Percentiles rank a stretch among this genome's conserved stretches.
These are phyloP conservation scores for Phrynocephalus guinanensis DNA, from an alignment of 2,797 vertebrate genomes.

Conservation along the genomic window DNA sequence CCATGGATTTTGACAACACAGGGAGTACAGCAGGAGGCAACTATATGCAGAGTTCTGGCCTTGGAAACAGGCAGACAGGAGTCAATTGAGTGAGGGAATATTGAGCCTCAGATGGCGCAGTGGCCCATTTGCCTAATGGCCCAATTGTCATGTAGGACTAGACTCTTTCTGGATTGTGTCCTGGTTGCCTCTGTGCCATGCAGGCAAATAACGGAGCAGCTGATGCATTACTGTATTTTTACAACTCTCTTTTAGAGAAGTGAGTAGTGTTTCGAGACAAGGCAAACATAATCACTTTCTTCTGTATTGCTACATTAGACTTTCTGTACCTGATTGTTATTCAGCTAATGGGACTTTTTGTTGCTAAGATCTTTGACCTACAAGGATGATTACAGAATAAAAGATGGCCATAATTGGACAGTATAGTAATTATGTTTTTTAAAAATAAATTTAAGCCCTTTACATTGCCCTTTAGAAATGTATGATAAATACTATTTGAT, in stretches of 20 bases:
- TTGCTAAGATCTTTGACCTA: slow-evolving; percentile 23
- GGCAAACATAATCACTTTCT: slow-evolving; percentile 20
- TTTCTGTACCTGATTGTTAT: not conserved
- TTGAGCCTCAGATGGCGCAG: too few relatives aligned
- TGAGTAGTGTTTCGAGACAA: not conserved
- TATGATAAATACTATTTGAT: slow-evolving; percentile 29
- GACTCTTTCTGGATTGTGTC: not conserved
- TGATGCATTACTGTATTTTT: not conserved
- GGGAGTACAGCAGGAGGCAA: too few relatives aligned
- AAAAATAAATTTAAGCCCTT: slow-evolving; percentile 26
- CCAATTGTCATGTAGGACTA: not conserved
- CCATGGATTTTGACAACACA: too few relatives aligned
- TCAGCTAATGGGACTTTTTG: not conserved
- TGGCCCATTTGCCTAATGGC: too few relatives aligned
- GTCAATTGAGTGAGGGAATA: too few relatives aligned
- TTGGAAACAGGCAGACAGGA: too few relatives aligned
- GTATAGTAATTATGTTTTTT: slow-evolving; percentile 22
- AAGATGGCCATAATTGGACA: not conserved
- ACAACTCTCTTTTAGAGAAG: not conserved
- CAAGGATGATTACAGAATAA: not conserved
- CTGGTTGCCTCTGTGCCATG: not conserved
- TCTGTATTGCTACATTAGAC: not conserved
- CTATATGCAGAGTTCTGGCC: too few relatives aligned
- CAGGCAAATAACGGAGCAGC: too few relatives aligned
- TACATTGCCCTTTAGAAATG: slow-evolving; percentile 35